Evolutionary conservation across 1,140 invertebrate species (phyloP).

Genomic region (Latrodectus geometricus): DNA sequence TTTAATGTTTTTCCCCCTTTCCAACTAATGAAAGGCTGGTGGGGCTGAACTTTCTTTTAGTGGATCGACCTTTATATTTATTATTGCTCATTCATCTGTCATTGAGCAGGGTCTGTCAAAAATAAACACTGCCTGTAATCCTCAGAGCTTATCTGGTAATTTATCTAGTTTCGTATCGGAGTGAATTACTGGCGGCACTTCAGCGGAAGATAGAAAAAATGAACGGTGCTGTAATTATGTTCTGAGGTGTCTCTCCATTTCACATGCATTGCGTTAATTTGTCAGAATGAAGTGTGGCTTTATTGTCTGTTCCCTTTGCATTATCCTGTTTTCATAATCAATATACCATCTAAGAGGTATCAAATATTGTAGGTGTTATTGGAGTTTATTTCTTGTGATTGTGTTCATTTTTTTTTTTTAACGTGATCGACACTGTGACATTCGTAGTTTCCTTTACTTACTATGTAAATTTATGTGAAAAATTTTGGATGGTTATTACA

Average conservation of each 20-base stretch:
- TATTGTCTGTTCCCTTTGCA: neutral
- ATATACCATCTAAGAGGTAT: too few species aligned
- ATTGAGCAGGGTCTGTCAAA: constrained; percentile 25
- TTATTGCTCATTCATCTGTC: constrained; percentile 23
- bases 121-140: constrained; percentile 9
- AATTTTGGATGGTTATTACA: too few species aligned
- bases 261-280: neutral
- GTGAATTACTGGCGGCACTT: constrained; percentile 22
- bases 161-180: constrained; percentile 25
- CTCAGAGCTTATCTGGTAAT: constrained; percentile 16
- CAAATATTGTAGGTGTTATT: too few species aligned
- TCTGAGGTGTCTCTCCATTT: neutral
- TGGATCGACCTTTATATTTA: constrained; percentile 27
- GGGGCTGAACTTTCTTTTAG: neutral
- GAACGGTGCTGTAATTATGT: constrained; percentile 19
- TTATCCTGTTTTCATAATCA: too few species aligned
- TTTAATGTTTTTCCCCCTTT: neutral
- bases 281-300: neutral
- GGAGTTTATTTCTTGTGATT: too few species aligned
- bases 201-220: neutral
- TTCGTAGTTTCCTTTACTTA: too few species aligned
- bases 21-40: neutral
- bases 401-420: too few species aligned
- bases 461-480: too few species aligned
- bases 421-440: too few species aligned